Evolutionary conservation across 2,797 vertebrate species (phyloP), one percentile per base, ranked within the genome.

Genomic region (Alectoris magna): DNA sequence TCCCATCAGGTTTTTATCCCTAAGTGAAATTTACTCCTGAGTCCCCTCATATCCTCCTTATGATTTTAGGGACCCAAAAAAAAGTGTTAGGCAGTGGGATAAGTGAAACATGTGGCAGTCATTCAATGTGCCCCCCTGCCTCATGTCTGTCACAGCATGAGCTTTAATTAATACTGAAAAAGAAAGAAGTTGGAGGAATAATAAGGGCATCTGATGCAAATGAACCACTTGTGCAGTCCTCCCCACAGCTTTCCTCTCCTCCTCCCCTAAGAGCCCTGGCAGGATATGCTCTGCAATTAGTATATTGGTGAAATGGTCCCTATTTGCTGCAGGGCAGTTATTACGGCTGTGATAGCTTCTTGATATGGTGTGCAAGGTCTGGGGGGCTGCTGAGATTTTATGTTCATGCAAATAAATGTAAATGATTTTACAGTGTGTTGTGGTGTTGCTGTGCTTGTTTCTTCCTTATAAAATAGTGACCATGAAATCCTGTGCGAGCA

Each of bases 241-340:
- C 86, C 88, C 81, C 43, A 13, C 77, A 71, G 93, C 77, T 90
- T 88, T 93, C 60, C 56, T 69, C 21, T 82, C 44, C 58, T n/a
- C 23, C 74, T 90, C 83, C 64, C 86, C 0, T 5, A 73, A 80
- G 71, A 93, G 56, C 48, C 36, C 1, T 71, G 31, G 34, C 39
- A 84, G 60, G 58, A 90, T 77, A 43, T 90, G 60, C 80, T 94
- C 48, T 91, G 83, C 90, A 93, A 88, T 96, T 91, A 88, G 77
- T 70, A 22, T 86, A 90, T 91, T 51, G 86, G 86, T 4, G 2
- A 79, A 91, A 80, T 82, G 1, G 82, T 64, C 80, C 71, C 26
- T 75, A 77, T 75, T 64, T 49, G 9, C 75, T 85, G 60, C 2
- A 6, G 55, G 83, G 41, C 29, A 41, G 26, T 78, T 94, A 41